Evolutionary conservation across 2,888 invertebrate species (phyloP).

Genomic region (Trileptium ribeirensis): DNA sequence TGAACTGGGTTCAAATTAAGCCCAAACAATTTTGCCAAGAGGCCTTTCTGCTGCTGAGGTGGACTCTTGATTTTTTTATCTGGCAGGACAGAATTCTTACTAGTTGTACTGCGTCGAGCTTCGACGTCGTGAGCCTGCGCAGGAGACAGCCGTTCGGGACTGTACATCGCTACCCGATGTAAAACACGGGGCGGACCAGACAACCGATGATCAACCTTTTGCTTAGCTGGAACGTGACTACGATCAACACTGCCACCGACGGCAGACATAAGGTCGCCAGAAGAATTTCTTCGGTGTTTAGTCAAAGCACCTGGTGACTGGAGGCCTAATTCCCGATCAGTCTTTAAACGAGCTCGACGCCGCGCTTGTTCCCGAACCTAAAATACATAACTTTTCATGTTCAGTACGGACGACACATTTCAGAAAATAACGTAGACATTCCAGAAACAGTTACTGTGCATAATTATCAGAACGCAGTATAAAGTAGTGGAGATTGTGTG

Average conservation of each 20-base stretch:
- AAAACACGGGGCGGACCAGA: no score
- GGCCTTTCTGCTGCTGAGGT: not conserved
- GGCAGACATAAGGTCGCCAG: not conserved
- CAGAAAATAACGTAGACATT: no score
- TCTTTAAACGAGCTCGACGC: conserved; percentile 63
- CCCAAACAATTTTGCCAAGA: not conserved
- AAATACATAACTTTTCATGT: not conserved
- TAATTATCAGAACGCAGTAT: no score
- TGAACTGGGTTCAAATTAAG: not conserved
- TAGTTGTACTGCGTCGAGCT: not conserved
- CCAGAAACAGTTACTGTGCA: no score
- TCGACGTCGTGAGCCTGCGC: not conserved
- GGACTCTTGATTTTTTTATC: not conserved
- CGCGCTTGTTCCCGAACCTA: conserved; percentile 59
- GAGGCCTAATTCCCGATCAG: conserved; percentile 62
- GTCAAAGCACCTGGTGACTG: not conserved
- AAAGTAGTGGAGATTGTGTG: no score
- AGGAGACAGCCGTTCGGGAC: not conserved
- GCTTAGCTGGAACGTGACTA: not conserved
- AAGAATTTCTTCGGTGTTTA: not conserved
- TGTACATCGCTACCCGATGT: not conserved
- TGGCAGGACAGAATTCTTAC: not conserved
- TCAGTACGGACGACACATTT: no score
- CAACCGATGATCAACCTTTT: no score
- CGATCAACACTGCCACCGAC: not conserved